Percentiles rank a stretch among this genome's conserved stretches.
Evolutionary conservation across 2,888 invertebrate species (phyloP).

Genomic region (Andrena minutula): DNA sequence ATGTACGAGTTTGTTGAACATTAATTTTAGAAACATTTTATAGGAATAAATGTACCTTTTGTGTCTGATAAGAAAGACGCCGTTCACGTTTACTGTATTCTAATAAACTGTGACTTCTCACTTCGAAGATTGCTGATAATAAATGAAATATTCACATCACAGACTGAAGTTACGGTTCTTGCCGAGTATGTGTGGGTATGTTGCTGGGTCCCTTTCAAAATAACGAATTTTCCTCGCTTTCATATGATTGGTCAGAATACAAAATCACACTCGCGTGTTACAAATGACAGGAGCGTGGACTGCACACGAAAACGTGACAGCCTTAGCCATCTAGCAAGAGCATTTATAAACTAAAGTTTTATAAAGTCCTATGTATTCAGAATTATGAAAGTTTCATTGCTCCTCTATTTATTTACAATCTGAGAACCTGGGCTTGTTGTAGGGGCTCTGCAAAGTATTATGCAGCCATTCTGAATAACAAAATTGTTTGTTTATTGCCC

Average conservation of each 20-base stretch:
- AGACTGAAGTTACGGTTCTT: neutral
- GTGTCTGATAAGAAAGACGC: neutral
- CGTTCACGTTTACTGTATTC: neutral
- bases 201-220: conserved; percentile 38
- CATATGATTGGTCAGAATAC: conserved; percentile 36
- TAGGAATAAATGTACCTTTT: neutral
- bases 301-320: neutral
- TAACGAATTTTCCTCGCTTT: conserved; percentile 50
- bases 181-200: neutral
- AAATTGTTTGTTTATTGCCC: too few relatives aligned
- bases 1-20: neutral
- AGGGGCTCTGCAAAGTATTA: too few relatives aligned
- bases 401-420: too few relatives aligned
- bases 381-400: too few relatives aligned
- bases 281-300: neutral
- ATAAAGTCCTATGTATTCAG: too few relatives aligned
- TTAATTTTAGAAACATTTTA: neutral
- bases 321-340: too few relatives aligned
- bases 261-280: neutral
- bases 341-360: too few relatives aligned
- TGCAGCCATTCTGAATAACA: too few relatives aligned
- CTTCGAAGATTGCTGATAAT: neutral
- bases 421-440: too few relatives aligned
- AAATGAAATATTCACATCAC: conserved; percentile 10
- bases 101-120: neutral